phyloP scores from a whole-genome alignment of 2,888 invertebrate genomes.

The Cerastis leucographa region DNA sequence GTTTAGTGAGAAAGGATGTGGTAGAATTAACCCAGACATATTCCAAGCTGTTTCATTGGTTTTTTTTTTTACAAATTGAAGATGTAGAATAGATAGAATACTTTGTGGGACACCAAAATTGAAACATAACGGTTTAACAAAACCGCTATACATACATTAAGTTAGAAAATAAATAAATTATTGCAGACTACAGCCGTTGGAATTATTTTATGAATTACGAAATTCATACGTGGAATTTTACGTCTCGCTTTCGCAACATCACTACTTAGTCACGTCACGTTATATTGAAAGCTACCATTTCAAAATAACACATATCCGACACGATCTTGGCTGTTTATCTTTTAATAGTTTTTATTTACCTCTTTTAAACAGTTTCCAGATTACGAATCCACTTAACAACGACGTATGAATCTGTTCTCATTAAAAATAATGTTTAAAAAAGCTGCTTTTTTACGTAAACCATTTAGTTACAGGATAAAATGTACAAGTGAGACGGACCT shows the following conservation, averaged over 20 bases:
- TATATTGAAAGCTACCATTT: constrained; percentile 11
- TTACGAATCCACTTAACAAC: constrained; percentile 45
- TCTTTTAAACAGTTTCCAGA: constrained; percentile 28
- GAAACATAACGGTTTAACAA: too few relatives aligned
- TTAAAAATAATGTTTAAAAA: constrained; percentile 58
- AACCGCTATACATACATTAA: too few relatives aligned
- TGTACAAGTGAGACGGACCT: constrained; percentile 47
- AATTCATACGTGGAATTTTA: not conserved
- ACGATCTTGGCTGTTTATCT: constrained; percentile 2
- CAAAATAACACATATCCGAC: not conserved
- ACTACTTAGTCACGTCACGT: not conserved
- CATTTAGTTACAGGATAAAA: constrained; percentile 59
- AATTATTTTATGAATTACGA: not conserved
- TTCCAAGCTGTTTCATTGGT: constrained; percentile 6
- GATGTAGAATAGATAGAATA: not conserved
- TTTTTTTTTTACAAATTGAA: constrained; percentile 6
- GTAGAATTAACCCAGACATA: constrained; percentile 11
- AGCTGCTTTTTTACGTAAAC: constrained; percentile 38
- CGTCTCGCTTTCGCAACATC: not conserved
- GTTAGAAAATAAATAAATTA: not conserved
- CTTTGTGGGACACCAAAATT: too few relatives aligned
- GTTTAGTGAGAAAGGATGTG: constrained; percentile 29
- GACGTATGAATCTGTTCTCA: constrained; percentile 54
- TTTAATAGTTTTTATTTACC: constrained; percentile 12
- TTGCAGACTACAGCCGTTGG: not conserved